These are phyloP conservation scores for Hybos culiciformis DNA, from an alignment of 2,888 invertebrate genomes.

Conservation along the genomic window DNA sequence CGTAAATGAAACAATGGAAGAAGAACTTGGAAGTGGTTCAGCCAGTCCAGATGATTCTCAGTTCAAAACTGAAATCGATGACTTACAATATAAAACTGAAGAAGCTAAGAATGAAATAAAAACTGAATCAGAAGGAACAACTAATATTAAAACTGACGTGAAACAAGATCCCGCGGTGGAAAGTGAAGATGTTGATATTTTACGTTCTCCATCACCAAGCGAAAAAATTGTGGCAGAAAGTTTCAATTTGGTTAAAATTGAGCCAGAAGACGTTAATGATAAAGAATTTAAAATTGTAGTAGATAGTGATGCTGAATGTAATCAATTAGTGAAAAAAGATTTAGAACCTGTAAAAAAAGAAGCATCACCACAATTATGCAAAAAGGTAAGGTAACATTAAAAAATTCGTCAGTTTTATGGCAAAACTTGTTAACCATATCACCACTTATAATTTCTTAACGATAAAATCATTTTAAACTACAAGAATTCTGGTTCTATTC, in stretches of 20 bases:
- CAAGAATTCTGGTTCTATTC: no score
- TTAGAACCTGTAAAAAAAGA: no score
- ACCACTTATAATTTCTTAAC: no score
- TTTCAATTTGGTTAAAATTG: conserved; percentile 29
- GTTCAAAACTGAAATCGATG: conserved; percentile 12
- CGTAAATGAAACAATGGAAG: conserved; percentile 9
- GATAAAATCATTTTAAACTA: no score
- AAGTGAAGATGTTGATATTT: conserved; percentile 32
- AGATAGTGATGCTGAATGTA: conserved; percentile 32
- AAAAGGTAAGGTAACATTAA: neutral
- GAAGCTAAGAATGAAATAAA: conserved; percentile 15
- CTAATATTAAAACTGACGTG: conserved; percentile 6
- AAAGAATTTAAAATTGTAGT: conserved; percentile 33
- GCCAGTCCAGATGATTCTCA: conserved; percentile 7
- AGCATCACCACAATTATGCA: no score
- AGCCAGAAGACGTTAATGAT: conserved; percentile 31
- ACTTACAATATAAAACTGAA: conserved; percentile 9
- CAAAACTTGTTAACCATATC: no score
- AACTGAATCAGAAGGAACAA: conserved; percentile 10
- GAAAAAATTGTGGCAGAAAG: conserved; percentile 32
- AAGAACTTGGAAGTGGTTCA: conserved; percentile 13
- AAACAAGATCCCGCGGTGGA: neutral
- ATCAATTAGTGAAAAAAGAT: no score
- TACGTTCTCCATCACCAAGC: conserved; percentile 30
- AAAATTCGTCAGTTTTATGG: no score